Conservation (phyloP, 2,113 vertebrate genomes). For the Notothenia rossii region DNA sequence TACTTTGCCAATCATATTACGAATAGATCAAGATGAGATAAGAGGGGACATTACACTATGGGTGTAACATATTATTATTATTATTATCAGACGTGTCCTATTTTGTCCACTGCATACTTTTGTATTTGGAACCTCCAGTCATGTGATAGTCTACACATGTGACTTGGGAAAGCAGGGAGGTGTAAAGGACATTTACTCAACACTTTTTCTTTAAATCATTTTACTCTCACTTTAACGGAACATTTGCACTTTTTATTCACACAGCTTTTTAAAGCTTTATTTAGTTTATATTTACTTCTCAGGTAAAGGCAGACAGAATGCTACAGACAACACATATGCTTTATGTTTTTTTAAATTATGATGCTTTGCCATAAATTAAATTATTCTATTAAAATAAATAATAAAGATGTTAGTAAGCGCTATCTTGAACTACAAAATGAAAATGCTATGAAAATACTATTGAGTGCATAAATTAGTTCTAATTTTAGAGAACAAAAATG, state of each 20-base stretch:
- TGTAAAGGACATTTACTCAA: not conserved
- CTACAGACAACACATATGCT: not conserved
- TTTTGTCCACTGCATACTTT: too few relatives aligned
- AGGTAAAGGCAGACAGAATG: not conserved
- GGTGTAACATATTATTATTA: too few relatives aligned
- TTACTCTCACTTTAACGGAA: not conserved
- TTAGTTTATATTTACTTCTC: not conserved
- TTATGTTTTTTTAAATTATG: too few relatives aligned
- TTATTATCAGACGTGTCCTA: too few relatives aligned
- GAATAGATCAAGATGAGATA: not conserved
- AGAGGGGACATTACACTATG: not conserved
- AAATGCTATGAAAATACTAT: not conserved
- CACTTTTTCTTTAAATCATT: not conserved
- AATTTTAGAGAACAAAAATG: not conserved
- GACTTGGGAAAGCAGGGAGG: not conserved
- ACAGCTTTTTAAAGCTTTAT: not conserved
- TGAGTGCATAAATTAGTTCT: not conserved
- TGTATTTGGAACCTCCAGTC: not conserved
- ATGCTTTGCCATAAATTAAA: too few relatives aligned
- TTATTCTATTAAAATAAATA: too few relatives aligned
- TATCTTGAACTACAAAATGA: not conserved
- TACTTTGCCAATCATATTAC: not conserved
- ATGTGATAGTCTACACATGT: not conserved
- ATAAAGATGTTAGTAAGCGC: not conserved
- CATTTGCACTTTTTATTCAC: not conserved